These are phyloP conservation scores for Congeria kusceri DNA, from an alignment of 2,888 invertebrate genomes.

Conservation along the genomic window DNA sequence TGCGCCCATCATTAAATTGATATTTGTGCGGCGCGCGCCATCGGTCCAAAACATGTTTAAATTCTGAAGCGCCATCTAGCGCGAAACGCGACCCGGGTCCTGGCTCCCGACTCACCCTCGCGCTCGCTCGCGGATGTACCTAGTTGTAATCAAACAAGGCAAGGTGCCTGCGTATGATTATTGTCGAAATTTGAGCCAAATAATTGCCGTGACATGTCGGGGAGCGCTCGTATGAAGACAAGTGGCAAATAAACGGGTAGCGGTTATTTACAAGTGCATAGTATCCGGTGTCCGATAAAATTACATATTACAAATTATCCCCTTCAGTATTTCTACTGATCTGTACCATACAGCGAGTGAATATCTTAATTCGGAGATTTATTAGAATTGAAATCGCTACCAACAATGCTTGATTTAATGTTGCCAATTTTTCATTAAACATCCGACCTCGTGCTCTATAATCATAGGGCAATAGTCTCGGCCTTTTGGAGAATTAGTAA, in stretches of 20 bases:
- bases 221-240: constrained; percentile 42
- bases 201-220: constrained; percentile 50
- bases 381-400: constrained; percentile 25
- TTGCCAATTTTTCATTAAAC: constrained; percentile 55
- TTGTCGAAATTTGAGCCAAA: constrained; percentile 34
- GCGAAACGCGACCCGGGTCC: constrained; percentile 33
- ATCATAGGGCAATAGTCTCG: constrained; percentile 28
- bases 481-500: constrained; percentile 43
- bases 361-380: constrained; percentile 60
- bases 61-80: constrained; percentile 15
- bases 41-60: too few relatives aligned
- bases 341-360: constrained; percentile 34
- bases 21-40: too few relatives aligned
- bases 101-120: constrained; percentile 17
- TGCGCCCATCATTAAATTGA: background rate
- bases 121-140: constrained; percentile 28
- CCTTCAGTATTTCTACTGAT: constrained; percentile 55
- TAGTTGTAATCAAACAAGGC: constrained; percentile 22
- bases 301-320: constrained; percentile 72
- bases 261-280: constrained; percentile 49
- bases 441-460: constrained; percentile 30
- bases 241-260: constrained; percentile 32
- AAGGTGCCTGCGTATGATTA: constrained; percentile 11
- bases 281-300: constrained; percentile 64
- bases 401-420: constrained; percentile 38